Percentiles rank a stretch among this genome's conserved stretches.
These are phyloP conservation scores for Chionomys nivalis DNA, from an alignment of 2,113 vertebrate genomes.

Conservation along the genomic window DNA sequence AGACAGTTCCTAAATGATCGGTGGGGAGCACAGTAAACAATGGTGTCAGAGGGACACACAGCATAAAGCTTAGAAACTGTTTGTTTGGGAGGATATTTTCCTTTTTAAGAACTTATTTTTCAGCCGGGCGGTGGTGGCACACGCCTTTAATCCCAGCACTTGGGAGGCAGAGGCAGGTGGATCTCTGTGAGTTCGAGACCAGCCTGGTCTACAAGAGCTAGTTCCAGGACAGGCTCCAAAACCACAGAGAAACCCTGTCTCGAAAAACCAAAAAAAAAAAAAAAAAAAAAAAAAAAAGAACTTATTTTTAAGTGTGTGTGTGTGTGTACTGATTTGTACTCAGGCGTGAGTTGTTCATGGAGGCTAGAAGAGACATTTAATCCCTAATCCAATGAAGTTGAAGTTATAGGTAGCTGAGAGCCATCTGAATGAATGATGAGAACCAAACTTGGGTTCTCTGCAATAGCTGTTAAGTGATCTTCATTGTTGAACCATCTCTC, in stretches of 20 bases:
- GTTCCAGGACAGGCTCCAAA: too few relatives aligned
- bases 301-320: not conserved
- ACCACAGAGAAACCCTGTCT: too few relatives aligned
- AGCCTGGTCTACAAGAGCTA: too few relatives aligned
- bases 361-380: not conserved
- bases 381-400: not conserved
- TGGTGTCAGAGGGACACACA: not conserved
- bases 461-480: not conserved
- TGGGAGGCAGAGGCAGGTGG: too few relatives aligned
- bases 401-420: not conserved
- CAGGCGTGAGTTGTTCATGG: rapidly evolving
- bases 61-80: not conserved
- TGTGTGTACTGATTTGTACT: not conserved
- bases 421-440: not conserved
- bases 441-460: not conserved
- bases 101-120: not conserved
- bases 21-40: not conserved
- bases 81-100: not conserved
- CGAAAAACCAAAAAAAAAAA: too few relatives aligned
- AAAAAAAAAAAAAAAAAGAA: too few relatives aligned
- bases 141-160: too few relatives aligned
- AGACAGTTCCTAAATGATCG: not conserved
- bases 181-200: too few relatives aligned
- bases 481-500: not conserved
- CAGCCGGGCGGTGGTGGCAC: too few relatives aligned